phyloP scores from a whole-genome alignment of 2,888 invertebrate genomes.

The Myathropa florea region DNA sequence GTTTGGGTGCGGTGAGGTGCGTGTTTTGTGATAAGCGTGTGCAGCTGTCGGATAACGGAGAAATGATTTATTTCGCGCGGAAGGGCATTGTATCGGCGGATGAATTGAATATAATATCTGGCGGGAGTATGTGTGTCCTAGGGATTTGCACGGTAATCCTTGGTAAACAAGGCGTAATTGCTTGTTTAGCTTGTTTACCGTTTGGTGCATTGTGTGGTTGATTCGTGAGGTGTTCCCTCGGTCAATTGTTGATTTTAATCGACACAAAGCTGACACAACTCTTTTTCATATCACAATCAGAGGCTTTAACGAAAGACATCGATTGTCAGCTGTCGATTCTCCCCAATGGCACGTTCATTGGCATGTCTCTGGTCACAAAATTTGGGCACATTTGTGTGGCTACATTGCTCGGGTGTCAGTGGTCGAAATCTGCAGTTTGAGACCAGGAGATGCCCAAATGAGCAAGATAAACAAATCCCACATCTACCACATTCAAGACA shows the following conservation, averaged over 20 bases:
- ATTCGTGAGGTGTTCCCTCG: not conserved
- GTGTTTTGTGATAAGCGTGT: conserved; percentile 29
- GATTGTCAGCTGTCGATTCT: not conserved
- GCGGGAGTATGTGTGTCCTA: conserved; percentile 23
- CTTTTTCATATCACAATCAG: not conserved
- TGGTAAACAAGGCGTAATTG: conserved; percentile 49
- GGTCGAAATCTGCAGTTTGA: too few relatives aligned
- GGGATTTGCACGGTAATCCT: conserved; percentile 50
- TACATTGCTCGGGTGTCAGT: too few relatives aligned
- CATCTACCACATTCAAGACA: too few relatives aligned
- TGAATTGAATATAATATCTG: conserved; percentile 39
- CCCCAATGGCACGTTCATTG: too few relatives aligned
- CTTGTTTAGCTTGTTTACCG: conserved; percentile 19
- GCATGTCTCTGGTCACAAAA: not conserved
- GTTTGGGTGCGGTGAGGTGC: not conserved
- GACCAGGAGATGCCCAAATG: too few relatives aligned
- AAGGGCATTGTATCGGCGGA: conserved; percentile 4
- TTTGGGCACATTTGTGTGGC: too few relatives aligned
- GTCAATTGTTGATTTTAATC: not conserved
- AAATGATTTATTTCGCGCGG: conserved; percentile 32
- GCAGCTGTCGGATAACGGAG: not conserved
- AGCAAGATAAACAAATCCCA: too few relatives aligned
- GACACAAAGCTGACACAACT: not conserved
- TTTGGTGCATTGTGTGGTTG: not conserved
- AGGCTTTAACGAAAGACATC: not conserved